Conservation (phyloP, 2,797 vertebrate genomes). For the Okamejei kenojei region DNA sequence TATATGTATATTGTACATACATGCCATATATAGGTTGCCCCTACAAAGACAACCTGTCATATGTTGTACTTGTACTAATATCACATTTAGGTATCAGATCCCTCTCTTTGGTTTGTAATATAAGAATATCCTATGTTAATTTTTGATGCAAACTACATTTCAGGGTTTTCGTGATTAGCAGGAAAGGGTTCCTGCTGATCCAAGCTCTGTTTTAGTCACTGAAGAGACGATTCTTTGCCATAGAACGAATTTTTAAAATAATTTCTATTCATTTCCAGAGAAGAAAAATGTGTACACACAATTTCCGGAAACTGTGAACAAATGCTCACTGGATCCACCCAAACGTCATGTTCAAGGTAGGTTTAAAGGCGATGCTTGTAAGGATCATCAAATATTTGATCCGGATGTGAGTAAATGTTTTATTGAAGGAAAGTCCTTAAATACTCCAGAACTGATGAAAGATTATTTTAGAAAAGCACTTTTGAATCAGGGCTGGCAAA, state of each 20-base stretch:
- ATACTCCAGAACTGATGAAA: neutral
- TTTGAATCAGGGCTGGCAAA: neutral
- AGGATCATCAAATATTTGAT: neutral
- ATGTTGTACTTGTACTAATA: too few relatives aligned
- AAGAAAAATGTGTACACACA: neutral
- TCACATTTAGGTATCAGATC: too few relatives aligned
- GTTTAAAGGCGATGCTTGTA: neutral
- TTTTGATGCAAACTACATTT: too few relatives aligned
- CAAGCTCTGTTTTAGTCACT: neutral
- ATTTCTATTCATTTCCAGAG: neutral
- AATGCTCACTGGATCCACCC: neutral
- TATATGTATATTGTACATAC: too few relatives aligned
- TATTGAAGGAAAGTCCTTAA: neutral
- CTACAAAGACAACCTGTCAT: too few relatives aligned
- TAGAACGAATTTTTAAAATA: neutral
- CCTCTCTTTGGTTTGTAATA: too few relatives aligned
- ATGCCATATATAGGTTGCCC: too few relatives aligned
- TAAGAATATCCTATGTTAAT: too few relatives aligned
- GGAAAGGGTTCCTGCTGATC: neutral
- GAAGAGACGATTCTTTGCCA: neutral
- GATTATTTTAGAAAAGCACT: neutral
- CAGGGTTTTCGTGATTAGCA: neutral
- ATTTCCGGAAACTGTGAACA: too few relatives aligned
- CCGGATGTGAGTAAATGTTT: neutral
- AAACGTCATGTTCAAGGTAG: too few relatives aligned